Conservation (phyloP, 2,888 invertebrate genomes). For the Spatulosminthurus flaviceps region DNA sequence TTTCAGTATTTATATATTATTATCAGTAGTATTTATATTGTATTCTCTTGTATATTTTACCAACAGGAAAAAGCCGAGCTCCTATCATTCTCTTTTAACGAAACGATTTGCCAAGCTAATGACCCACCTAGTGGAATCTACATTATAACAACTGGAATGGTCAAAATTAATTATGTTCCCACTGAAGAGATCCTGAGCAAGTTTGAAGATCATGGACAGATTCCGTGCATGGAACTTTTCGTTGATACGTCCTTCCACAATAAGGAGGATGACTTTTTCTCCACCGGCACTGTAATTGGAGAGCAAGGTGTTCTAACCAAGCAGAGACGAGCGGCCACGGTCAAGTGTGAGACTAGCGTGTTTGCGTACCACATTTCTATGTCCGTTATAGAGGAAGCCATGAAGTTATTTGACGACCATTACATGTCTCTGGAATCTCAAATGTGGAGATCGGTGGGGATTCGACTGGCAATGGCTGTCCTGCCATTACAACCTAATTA, state of each 20-base stretch:
- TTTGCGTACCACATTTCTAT: slow-evolving; percentile 66
- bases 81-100: slow-evolving; percentile 65
- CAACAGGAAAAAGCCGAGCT: slow-evolving; percentile 64
- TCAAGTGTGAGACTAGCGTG: slow-evolving; percentile 72
- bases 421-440: slow-evolving; percentile 70
- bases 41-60: background rate
- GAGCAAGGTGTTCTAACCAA: slow-evolving; percentile 71
- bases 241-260: slow-evolving; percentile 69
- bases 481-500: slow-evolving; percentile 70
- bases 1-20: background rate
- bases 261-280: slow-evolving; percentile 70
- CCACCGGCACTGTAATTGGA: slow-evolving; percentile 73
- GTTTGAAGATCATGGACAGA: slow-evolving; percentile 49
- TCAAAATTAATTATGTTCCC: slow-evolving; percentile 65
- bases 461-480: slow-evolving; percentile 70
- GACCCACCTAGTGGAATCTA: slow-evolving; percentile 67
- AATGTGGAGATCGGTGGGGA: slow-evolving; percentile 73
- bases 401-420: slow-evolving; percentile 66
- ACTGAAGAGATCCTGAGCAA: slow-evolving; percentile 33
- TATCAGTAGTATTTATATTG: background rate
- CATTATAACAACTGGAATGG: slow-evolving; percentile 67
- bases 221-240: slow-evolving; percentile 66
- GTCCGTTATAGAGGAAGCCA: slow-evolving; percentile 64
- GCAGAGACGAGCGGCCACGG: slow-evolving; percentile 70
- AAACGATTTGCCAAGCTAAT: slow-evolving; percentile 65